Conservation (phyloP, 2,797 vertebrate genomes). For the Amblyopsis hoosieri region DNA sequence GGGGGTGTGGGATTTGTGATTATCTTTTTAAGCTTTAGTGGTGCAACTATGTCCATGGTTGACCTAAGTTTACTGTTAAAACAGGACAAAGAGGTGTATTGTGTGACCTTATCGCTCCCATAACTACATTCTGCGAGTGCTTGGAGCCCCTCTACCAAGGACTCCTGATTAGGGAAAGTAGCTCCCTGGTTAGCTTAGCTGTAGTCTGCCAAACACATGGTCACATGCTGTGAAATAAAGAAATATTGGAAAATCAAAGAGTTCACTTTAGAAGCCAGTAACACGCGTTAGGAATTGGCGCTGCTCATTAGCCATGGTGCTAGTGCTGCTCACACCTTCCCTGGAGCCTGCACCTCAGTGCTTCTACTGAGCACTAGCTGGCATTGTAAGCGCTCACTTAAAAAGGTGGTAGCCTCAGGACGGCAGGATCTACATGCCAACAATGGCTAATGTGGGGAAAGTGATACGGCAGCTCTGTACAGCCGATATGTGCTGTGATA, state of each 20-base stretch:
- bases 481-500: no score
- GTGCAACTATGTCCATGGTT: no score
- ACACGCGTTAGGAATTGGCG: conserved; percentile 36
- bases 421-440: no score
- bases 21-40: no score
- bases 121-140: not conserved
- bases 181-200: conserved; percentile 2
- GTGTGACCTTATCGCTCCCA: conserved; percentile 49
- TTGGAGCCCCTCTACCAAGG: conserved; percentile 51
- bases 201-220: conserved; percentile 21
- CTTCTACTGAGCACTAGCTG: conserved; percentile 9
- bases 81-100: conserved; percentile 26
- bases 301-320: conserved; percentile 54
- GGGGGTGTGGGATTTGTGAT: no score
- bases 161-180: conserved; percentile 10
- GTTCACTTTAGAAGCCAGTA: conserved; percentile 41
- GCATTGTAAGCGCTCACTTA: no score
- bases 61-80: no score
- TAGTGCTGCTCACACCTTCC: not conserved
- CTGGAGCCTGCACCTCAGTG: no score
- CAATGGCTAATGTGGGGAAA: no score
- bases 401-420: no score
- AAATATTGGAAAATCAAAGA: conserved; percentile 74
- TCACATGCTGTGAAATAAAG: conserved; percentile 48
- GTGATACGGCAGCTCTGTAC: no score